Evolutionary conservation across 2,113 vertebrate genomes (phyloP).

Genomic region (Asarcornis scutulata): DNA sequence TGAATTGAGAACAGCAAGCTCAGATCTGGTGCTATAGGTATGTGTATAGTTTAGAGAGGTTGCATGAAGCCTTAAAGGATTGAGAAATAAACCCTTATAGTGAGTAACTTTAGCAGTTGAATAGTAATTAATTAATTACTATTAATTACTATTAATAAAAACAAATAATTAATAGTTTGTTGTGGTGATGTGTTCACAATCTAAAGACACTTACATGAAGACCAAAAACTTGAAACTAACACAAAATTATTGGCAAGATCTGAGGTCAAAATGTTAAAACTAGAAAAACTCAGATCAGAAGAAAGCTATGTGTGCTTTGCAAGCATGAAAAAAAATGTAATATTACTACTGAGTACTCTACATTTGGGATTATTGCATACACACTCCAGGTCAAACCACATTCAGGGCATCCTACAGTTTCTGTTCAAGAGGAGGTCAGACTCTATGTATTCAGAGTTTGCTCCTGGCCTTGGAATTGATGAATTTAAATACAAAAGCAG

Average conservation of each 20-base stretch:
- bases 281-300: not conserved
- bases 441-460: not conserved
- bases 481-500: not conserved
- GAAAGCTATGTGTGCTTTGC: not conserved
- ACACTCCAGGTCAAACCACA: not conserved
- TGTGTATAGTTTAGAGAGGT: not conserved
- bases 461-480: not conserved
- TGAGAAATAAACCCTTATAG: not conserved
- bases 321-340: not conserved
- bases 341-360: not conserved
- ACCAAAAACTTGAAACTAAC: not conserved
- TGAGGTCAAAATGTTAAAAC: not conserved
- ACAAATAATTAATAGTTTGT: not conserved
- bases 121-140: no score
- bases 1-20: not conserved
- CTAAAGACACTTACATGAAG: not conserved
- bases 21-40: not conserved
- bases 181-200: not conserved
- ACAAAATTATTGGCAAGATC: not conserved
- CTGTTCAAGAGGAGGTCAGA: not conserved
- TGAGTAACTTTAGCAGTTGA: not conserved
- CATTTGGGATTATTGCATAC: not conserved
- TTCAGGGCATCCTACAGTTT: not conserved
- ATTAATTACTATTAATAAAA: no score
- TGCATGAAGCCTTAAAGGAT: not conserved